Conservation (phyloP, 2,113 vertebrate genomes). For the Urocynchramus pylzowi region DNA sequence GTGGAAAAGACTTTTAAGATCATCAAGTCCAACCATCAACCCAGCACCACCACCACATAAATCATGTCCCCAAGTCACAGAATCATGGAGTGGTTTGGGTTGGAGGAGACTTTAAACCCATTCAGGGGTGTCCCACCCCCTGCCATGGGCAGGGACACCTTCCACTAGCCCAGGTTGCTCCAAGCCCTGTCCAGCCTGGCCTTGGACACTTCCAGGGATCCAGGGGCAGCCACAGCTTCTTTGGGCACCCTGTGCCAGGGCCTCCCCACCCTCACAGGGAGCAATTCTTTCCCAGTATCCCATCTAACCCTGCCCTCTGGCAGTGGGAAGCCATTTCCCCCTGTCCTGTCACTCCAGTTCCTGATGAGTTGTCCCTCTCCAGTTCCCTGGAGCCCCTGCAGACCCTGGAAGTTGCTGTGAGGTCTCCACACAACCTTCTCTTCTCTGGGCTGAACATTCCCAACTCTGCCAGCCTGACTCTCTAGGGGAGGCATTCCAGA, state of each 20-base stretch:
- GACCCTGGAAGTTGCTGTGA: background rate
- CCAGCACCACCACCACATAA: background rate
- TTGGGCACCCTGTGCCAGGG: background rate
- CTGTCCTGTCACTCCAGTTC: background rate
- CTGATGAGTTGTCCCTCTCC: background rate
- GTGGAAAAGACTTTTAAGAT: background rate
- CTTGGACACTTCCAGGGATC: background rate
- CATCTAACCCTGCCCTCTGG: rapidly evolving
- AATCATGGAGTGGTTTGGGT: background rate
- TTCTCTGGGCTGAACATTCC: background rate
- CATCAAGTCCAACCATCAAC: background rate
- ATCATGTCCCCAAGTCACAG: background rate
- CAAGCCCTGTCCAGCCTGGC: rapidly evolving
- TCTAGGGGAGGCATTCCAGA: rapidly evolving
- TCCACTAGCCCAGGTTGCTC: rapidly evolving
- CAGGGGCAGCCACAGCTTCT: background rate
- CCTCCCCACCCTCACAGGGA: rapidly evolving
- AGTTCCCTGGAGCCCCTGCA: background rate
- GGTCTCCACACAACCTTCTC: background rate
- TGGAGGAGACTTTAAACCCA: rapidly evolving
- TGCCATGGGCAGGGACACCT: background rate
- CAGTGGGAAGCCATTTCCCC: background rate
- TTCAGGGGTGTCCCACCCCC: rapidly evolving
- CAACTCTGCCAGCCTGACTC: background rate
- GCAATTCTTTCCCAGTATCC: rapidly evolving